Evolutionary conservation across 1,140 invertebrate genomes (phyloP).

Genomic region (Campoletis sonorensis): DNA sequence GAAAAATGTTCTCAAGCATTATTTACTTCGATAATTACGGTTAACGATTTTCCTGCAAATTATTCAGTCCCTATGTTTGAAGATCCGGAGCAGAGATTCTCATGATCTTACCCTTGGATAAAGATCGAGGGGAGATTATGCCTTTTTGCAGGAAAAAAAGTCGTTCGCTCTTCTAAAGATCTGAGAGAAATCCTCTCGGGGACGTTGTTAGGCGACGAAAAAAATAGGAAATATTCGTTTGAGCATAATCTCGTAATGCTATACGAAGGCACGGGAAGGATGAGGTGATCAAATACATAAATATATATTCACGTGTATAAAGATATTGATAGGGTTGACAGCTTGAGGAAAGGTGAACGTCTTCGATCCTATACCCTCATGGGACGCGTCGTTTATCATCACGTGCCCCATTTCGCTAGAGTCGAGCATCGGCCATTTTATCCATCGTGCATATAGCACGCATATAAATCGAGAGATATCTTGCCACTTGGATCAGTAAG

Average conservation of each 20-base stretch:
- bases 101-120: not conserved
- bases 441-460: conserved; percentile 34
- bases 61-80: no score
- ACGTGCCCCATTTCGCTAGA: conserved; percentile 15
- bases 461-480: conserved; percentile 28
- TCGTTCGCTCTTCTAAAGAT: not conserved
- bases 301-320: not conserved
- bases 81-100: no score
- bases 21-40: no score
- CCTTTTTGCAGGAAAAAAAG: not conserved
- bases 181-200: not conserved
- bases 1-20: no score
- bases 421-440: conserved; percentile 38
- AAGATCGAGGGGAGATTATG: not conserved
- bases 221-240: not conserved
- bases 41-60: no score
- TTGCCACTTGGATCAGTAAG: not conserved
- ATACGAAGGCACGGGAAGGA: no score
- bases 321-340: conserved; percentile 7
- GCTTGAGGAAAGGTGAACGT: conserved; percentile 38
- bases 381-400: conserved; percentile 40
- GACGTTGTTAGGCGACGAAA: not conserved
- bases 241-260: conserved; percentile 26
- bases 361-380: conserved; percentile 31
- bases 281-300: conserved; percentile 7